Evolutionary conservation across 2,888 invertebrate genomes (phyloP).

Genomic region (Caenorhabditis becei): DNA sequence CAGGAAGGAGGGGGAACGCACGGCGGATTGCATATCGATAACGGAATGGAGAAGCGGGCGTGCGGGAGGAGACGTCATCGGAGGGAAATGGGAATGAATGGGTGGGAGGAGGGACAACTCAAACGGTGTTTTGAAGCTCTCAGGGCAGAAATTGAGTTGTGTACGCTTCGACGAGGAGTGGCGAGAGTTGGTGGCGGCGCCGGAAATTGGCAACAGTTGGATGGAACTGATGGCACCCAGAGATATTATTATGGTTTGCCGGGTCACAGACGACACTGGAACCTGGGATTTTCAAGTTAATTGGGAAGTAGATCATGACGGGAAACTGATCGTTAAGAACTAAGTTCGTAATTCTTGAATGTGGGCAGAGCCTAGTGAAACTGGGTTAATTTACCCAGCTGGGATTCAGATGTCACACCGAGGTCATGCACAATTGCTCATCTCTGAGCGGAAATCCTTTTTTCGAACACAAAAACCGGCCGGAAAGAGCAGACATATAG

Average conservation of each 20-base stretch:
- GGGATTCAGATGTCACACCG: too few species aligned
- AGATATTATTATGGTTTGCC: conserved; percentile 6
- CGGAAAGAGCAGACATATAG: neutral
- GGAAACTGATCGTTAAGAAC: too few species aligned
- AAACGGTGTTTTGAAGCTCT: conserved; percentile 41
- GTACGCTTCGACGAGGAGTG: conserved; percentile 32
- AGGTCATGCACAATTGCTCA: too few species aligned
- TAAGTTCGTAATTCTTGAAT: too few species aligned
- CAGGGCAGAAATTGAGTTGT: conserved; percentile 51
- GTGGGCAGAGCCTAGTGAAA: too few species aligned
- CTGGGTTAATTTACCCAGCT: too few species aligned
- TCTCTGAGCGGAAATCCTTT: too few species aligned
- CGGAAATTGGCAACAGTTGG: conserved; percentile 61
- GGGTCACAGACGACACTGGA: too few species aligned
- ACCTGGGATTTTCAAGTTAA: too few species aligned
- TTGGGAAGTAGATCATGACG: too few species aligned
- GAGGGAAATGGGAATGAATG: conserved; percentile 6
- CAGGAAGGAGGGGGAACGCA: conserved; percentile 10
- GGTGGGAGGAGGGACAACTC: conserved; percentile 3
- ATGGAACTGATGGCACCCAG: conserved; percentile 11
- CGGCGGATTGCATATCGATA: conserved; percentile 19
- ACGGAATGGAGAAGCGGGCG: conserved; percentile 5
- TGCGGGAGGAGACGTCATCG: neutral
- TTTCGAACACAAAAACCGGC: too few species aligned
- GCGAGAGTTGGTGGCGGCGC: conserved; percentile 20